Conservation (phyloP, 2,888 invertebrate species). For the Plebejus anna region DNA sequence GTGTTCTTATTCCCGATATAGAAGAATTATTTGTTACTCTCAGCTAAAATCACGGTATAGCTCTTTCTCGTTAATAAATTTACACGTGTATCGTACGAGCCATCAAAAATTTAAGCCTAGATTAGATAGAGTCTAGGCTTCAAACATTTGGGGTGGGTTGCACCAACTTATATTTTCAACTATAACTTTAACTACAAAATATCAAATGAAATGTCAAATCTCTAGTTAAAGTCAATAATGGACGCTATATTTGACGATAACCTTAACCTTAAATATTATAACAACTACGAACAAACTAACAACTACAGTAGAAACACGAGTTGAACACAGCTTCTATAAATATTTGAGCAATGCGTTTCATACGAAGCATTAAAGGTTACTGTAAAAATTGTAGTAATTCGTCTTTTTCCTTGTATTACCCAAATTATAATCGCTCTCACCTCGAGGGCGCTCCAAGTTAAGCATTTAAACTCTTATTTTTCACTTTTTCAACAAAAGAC, state of each 20-base stretch:
- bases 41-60: neutral
- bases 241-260: no score
- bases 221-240: no score
- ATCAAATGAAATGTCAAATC: no score
- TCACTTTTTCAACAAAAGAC: conserved; percentile 26
- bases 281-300: no score
- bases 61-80: conserved; percentile 2
- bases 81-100: neutral
- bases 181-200: no score
- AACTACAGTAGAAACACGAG: no score
- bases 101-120: neutral
- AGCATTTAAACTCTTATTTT: conserved; percentile 20
- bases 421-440: neutral
- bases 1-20: conserved; percentile 15
- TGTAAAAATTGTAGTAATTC: neutral
- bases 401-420: neutral
- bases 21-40: conserved; percentile 16
- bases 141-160: neutral
- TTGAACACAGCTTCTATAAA: neutral
- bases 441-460: conserved; percentile 1
- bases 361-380: neutral
- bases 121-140: no score
- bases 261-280: no score
- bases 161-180: no score
- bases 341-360: no score